Conservation (phyloP, 2,888 invertebrate genomes). For the Agrilus cyanescens region DNA sequence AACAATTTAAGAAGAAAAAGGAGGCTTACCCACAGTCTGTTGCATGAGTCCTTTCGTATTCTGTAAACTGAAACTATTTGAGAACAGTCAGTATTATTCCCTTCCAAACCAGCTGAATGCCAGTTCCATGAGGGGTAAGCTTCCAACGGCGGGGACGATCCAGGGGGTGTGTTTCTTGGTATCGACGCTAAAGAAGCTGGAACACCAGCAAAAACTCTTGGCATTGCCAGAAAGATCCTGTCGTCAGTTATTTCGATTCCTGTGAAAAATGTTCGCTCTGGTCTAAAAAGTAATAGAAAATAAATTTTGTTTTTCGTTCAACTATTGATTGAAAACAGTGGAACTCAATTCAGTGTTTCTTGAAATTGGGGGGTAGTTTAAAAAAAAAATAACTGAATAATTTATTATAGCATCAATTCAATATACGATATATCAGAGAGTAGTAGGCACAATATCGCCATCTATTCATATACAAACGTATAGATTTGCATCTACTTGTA, state of each 20-base stretch:
- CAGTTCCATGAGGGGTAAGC: conserved; percentile 44
- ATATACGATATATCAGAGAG: too few relatives aligned
- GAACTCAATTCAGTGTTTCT: too few relatives aligned
- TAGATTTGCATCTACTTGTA: too few relatives aligned
- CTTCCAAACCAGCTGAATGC: conserved; percentile 57
- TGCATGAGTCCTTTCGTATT: conserved; percentile 64
- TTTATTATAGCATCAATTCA: too few relatives aligned
- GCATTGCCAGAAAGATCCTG: conserved; percentile 62
- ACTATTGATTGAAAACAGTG: too few relatives aligned
- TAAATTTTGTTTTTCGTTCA: too few relatives aligned
- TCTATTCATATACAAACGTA: too few relatives aligned
- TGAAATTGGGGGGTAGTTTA: too few relatives aligned
- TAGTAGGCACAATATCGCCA: too few relatives aligned
- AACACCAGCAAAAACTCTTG: conserved; percentile 61
- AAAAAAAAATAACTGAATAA: too few relatives aligned
- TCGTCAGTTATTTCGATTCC: conserved; percentile 63
- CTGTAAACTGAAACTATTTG: conserved; percentile 71
- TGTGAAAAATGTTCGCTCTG: conserved; percentile 65
- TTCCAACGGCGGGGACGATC: conserved; percentile 48
- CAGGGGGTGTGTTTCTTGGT: conserved; percentile 48
- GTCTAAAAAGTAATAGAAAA: conserved; percentile 37
- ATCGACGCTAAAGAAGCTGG: conserved; percentile 64
- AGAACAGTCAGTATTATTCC: conserved; percentile 65
- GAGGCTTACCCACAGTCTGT: conserved; percentile 57
- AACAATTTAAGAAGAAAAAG: too few relatives aligned